Conservation (phyloP, 2,888 invertebrate genomes). For the Frankliniella intonsa region DNA sequence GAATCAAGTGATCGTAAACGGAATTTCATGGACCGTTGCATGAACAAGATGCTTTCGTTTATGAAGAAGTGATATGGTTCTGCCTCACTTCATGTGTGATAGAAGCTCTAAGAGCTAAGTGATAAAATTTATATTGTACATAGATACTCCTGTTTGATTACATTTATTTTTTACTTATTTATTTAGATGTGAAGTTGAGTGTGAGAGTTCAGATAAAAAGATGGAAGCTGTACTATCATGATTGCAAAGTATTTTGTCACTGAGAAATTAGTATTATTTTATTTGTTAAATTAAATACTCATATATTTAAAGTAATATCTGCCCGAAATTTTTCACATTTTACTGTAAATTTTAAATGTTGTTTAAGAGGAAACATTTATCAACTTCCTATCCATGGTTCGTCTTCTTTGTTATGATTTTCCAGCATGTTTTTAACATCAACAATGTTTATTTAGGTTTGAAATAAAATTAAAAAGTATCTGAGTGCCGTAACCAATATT, state of each 20-base stretch:
- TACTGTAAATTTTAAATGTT: not conserved
- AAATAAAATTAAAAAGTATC: not conserved
- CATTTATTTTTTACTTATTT: not conserved
- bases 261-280: too few species aligned
- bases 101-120: not conserved
- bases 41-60: slow-evolving; percentile 75
- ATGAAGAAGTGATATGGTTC: slow-evolving; percentile 44
- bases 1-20: slow-evolving; percentile 51
- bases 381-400: not conserved
- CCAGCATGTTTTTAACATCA: not conserved
- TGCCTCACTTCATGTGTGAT: not conserved
- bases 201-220: not conserved
- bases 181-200: not conserved
- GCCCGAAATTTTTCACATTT: not conserved
- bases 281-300: not conserved
- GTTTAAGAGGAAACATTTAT: not conserved
- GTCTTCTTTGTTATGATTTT: not conserved
- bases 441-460: not conserved
- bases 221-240: not conserved
- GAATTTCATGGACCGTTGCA: slow-evolving; percentile 81
- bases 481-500: too few species aligned
- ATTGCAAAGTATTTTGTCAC: not conserved
- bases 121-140: not conserved
- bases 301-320: not conserved
- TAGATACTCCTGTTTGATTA: not conserved